Conservation (phyloP, 1,140 invertebrate species). For the Bathynomus jamesi region DNA sequence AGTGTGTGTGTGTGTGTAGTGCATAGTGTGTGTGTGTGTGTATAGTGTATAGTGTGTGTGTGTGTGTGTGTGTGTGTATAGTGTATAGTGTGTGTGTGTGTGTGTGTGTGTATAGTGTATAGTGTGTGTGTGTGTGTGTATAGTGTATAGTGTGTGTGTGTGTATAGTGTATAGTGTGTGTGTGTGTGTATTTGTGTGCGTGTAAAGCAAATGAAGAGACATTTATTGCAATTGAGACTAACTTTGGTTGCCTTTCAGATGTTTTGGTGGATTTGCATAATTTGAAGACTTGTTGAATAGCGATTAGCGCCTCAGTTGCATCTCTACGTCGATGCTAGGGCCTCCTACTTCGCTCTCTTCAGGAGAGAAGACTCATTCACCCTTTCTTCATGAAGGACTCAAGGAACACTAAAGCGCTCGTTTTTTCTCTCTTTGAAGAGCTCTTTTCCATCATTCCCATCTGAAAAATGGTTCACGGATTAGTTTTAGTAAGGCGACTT, state of each 20-base stretch:
- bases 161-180: neutral
- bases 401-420: too few relatives aligned
- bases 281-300: neutral
- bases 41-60: neutral
- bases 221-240: neutral
- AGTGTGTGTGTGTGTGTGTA: neutral
- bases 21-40: neutral
- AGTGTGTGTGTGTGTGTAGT: neutral
- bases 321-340: neutral
- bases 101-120: neutral
- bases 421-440: too few relatives aligned
- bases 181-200: neutral
- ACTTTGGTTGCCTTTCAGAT: neutral
- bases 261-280: neutral
- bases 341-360: neutral
- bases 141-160: neutral
- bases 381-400: too few relatives aligned
- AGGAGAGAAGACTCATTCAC: too few relatives aligned
- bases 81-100: neutral
- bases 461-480: too few relatives aligned
- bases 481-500: too few relatives aligned
- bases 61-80: neutral
- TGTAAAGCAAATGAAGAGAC: neutral
- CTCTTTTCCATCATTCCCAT: too few relatives aligned
- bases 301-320: neutral